Percentiles rank a stretch among this genome's conserved stretches.
Evolutionary conservation across 2,888 invertebrate genomes (phyloP).

Genomic region (Eurytoma californica): DNA sequence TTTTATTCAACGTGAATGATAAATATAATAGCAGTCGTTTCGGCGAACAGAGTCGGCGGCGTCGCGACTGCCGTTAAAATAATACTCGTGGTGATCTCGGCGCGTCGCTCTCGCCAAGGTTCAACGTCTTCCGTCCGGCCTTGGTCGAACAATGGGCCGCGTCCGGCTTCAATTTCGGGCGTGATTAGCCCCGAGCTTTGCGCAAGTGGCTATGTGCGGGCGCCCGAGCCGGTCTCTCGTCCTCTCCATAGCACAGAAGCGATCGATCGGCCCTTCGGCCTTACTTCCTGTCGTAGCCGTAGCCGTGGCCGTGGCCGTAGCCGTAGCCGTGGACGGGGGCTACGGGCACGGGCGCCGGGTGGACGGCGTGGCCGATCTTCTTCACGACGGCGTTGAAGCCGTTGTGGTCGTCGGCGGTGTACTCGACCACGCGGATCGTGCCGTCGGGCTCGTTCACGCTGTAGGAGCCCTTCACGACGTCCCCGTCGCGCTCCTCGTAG

Average conservation of each 20-base stretch:
- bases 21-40: constrained; percentile 5
- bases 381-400: constrained; percentile 73
- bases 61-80: constrained; percentile 35
- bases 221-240: background rate
- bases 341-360: constrained; percentile 63
- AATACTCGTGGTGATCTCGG: constrained; percentile 38
- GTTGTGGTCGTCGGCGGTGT: constrained; percentile 72
- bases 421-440: constrained; percentile 72
- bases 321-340: constrained; percentile 32
- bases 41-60: background rate
- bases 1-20: constrained; percentile 49
- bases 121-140: no score
- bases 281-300: constrained; percentile 50
- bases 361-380: constrained; percentile 70
- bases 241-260: background rate
- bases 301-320: constrained; percentile 6
- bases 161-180: no score
- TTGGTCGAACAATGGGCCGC: no score
- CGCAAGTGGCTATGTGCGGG: background rate
- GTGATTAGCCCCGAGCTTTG: no score
- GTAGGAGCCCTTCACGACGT: constrained; percentile 73
- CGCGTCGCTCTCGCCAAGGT: background rate
- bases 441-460: constrained; percentile 73
- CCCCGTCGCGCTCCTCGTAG: constrained; percentile 72
- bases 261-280: no score